These are phyloP conservation scores for Lytechinus pictus DNA, from an alignment of 35 echinoderm and acorn worm species.

Conservation along the genomic window DNA sequence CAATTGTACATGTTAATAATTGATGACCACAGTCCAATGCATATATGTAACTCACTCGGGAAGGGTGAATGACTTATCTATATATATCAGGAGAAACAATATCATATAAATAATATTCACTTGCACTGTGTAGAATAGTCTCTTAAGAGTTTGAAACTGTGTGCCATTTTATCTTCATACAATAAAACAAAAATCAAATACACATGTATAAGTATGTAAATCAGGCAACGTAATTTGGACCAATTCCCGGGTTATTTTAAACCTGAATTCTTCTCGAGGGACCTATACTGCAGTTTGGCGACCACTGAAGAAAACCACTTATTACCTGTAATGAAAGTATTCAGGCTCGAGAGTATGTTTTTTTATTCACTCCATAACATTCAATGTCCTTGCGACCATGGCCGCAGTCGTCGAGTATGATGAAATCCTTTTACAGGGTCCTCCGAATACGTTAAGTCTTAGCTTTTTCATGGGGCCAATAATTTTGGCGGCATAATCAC, in stretches of 20 bases:
- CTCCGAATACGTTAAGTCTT: background rate
- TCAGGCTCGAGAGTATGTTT: background rate
- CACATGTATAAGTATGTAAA: too few species aligned
- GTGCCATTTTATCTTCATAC: too few species aligned
- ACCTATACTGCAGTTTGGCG: background rate
- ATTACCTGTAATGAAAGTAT: background rate
- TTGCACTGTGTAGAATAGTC: too few species aligned
- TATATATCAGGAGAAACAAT: too few species aligned
- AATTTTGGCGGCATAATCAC: background rate
- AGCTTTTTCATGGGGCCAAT: background rate
- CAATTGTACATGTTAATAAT: too few species aligned
- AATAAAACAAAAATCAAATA: too few species aligned
- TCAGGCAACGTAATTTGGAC: too few species aligned
- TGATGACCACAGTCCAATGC: too few species aligned
- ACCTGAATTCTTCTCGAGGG: background rate
- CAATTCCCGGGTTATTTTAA: background rate
- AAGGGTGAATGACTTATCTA: too few species aligned
- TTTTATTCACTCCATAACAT: background rate
- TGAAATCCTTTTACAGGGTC: background rate
- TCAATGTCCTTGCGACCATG: background rate
- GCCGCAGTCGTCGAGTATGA: background rate
- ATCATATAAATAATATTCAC: too few species aligned
- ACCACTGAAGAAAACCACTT: background rate
- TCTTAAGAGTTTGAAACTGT: too few species aligned
- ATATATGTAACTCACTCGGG: too few species aligned